A percentile compares a stretch with the other conserved stretches of the same genome.
Evolutionary conservation across 2,797 vertebrate genomes (phyloP).

Genomic region (Pipistrellus nathusii): DNA sequence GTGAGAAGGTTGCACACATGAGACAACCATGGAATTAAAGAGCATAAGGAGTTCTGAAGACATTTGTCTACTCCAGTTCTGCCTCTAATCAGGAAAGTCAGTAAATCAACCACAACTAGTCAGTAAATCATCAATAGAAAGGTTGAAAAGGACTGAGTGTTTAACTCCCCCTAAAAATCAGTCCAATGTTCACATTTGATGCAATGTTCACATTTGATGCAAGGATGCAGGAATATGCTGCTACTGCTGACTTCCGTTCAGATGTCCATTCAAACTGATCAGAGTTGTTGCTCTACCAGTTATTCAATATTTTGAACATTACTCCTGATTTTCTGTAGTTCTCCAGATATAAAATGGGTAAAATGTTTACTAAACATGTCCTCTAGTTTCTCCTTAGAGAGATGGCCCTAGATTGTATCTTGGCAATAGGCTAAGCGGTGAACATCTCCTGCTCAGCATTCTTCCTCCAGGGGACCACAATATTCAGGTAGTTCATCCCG

Average conservation of each 20-base stretch:
- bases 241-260: background rate
- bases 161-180: background rate
- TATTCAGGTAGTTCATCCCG: background rate
- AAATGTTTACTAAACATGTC: constrained; percentile 19
- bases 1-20: background rate
- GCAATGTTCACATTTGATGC: background rate
- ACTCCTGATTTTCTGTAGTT: background rate
- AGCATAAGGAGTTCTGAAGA: background rate
- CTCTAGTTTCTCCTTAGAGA: background rate
- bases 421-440: background rate
- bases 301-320: constrained; percentile 10
- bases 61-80: background rate
- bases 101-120: background rate
- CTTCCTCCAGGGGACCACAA: background rate
- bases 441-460: background rate
- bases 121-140: background rate
- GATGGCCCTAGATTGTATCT: background rate
- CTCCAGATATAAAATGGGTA: background rate
- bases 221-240: background rate
- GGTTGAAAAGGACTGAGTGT: background rate
- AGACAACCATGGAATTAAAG: constrained; percentile 30
- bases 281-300: background rate
- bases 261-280: background rate
- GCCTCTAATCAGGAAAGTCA: background rate
- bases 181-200: background rate